Conservation (phyloP, 2,113 vertebrate species). For the Calcarius ornatus region DNA sequence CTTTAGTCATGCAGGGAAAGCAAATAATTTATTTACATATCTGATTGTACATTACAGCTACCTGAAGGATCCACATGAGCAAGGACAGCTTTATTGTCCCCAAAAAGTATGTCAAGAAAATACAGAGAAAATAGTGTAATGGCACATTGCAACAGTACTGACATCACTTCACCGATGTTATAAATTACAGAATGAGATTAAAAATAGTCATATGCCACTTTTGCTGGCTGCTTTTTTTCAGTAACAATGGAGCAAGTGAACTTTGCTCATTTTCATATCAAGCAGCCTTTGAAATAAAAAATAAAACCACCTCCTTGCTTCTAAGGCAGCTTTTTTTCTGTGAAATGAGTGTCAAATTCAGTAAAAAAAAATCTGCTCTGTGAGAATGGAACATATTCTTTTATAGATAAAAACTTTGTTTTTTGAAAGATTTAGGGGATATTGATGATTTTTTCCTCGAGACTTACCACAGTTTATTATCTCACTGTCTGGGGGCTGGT, state of each 20-base stretch:
- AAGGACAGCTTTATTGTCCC: background rate
- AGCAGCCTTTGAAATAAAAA: background rate
- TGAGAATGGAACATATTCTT: background rate
- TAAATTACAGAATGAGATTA: background rate
- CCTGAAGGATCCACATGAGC: conserved; percentile 9
- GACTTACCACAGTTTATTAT: background rate
- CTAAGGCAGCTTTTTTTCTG: background rate
- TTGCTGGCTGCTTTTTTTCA: background rate
- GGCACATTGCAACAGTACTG: background rate
- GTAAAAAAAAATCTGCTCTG: background rate
- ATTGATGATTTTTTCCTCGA: background rate
- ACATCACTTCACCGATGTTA: background rate
- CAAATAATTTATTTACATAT: conserved; percentile 75
- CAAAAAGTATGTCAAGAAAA: background rate
- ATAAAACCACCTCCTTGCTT: background rate
- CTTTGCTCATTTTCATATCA: background rate
- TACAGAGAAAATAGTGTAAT: background rate
- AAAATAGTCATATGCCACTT: background rate
- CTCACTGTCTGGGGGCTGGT: background rate
- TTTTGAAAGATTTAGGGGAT: background rate
- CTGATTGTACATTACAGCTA: conserved; percentile 61
- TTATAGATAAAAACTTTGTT: background rate
- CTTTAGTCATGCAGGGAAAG: conserved; percentile 64
- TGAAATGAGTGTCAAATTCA: background rate
- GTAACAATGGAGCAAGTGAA: background rate